Conservation (phyloP, 2,797 vertebrate species). For the Neostethus bicornis region DNA sequence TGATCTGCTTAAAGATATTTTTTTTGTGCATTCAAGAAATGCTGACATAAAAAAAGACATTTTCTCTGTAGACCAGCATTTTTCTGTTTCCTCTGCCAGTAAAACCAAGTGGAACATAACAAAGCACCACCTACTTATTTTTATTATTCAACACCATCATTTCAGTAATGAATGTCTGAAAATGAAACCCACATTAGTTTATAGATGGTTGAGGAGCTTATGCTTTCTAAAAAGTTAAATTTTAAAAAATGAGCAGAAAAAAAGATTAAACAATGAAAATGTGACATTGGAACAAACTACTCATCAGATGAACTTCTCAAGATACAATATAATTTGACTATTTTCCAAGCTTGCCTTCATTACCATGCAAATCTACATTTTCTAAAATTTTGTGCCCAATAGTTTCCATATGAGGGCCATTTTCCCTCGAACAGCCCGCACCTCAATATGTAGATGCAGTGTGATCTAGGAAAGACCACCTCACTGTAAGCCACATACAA, state of each 20-base stretch:
- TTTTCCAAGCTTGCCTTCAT: constrained; percentile 58
- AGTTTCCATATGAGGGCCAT: constrained; percentile 61
- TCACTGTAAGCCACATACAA: constrained; percentile 30
- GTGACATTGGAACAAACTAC: constrained; percentile 52
- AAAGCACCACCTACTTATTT: constrained; percentile 40
- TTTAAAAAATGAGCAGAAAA: constrained; percentile 4
- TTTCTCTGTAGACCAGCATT: constrained; percentile 37
- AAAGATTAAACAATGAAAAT: neutral
- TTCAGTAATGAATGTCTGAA: constrained; percentile 31
- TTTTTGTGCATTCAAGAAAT: constrained; percentile 15
- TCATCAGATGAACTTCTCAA: constrained; percentile 27
- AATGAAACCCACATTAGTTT: constrained; percentile 21
- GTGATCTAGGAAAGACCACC: constrained; percentile 62
- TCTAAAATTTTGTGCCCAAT: constrained; percentile 14
- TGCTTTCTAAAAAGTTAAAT: neutral
- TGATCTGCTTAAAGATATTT: constrained; percentile 12
- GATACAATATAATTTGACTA: constrained; percentile 46
- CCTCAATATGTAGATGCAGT: constrained; percentile 54
- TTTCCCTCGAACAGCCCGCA: constrained; percentile 35
- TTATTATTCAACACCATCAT: constrained; percentile 13
- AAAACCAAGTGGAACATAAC: constrained; percentile 52
- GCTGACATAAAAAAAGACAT: constrained; percentile 44
- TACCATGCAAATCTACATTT: constrained; percentile 46
- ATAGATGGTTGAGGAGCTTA: constrained; percentile 12
- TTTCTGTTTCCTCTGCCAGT: constrained; percentile 62